phyloP scores from a whole-genome alignment of 2,888 invertebrate genomes.

The Cheilosia urbana region DNA sequence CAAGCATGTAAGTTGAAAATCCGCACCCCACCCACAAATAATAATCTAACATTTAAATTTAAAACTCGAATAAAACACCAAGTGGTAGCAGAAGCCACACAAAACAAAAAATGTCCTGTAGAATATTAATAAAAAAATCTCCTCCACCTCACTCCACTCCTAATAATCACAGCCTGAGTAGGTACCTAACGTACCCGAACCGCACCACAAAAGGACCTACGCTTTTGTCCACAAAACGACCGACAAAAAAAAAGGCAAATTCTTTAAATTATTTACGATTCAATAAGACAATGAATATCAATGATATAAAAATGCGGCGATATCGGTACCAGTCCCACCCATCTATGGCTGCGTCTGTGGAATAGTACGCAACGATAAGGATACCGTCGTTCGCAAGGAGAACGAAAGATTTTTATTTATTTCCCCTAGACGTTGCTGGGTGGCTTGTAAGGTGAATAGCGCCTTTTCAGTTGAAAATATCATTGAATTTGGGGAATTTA shows the following conservation, averaged over 20 bases:
- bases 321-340: conserved; percentile 4
- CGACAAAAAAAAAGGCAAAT: conserved; percentile 18
- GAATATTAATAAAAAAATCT: too few relatives aligned
- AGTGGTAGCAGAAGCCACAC: too few relatives aligned
- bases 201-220: not conserved
- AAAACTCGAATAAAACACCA: too few relatives aligned
- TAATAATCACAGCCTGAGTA: conserved; percentile 27
- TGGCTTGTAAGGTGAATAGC: conserved; percentile 1
- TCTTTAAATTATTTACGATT: conserved; percentile 60
- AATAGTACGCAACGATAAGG: conserved; percentile 33
- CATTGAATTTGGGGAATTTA: conserved; percentile 47
- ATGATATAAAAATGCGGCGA: conserved; percentile 30
- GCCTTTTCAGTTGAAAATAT: conserved; percentile 1
- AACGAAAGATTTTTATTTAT: conserved; percentile 33
- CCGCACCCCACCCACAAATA: too few relatives aligned
- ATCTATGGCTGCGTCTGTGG: conserved; percentile 10
- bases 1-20: too few relatives aligned
- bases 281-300: conserved; percentile 65
- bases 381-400: conserved; percentile 15
- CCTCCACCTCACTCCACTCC: not conserved
- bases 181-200: conserved; percentile 1
- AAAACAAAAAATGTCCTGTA: too few relatives aligned
- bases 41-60: too few relatives aligned
- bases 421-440: not conserved
- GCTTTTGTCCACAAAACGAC: conserved; percentile 9